Evolutionary conservation across 2,888 invertebrate species (phyloP).

Genomic region (Dryococelus australis): DNA sequence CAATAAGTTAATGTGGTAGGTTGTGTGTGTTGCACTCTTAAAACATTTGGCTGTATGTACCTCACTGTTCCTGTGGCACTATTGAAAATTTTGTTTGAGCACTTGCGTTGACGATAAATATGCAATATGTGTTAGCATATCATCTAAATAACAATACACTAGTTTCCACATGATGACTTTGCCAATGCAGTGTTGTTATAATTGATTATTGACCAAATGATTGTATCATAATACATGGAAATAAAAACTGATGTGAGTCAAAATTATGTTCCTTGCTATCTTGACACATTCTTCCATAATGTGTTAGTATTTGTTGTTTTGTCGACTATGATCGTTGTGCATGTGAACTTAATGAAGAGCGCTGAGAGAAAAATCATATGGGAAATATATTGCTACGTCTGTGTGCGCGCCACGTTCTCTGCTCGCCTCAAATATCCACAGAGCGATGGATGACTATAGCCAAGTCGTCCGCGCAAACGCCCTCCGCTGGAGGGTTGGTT

Average conservation of each 20-base stretch:
- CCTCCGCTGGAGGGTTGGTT: no score
- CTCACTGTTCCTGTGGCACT: slow-evolving; percentile 2
- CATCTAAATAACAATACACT: background rate
- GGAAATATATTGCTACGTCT: no score
- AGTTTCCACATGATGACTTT: background rate
- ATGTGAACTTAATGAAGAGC: no score
- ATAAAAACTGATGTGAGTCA: background rate
- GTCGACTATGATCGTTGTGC: no score
- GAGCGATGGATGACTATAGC: no score
- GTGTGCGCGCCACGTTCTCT: no score
- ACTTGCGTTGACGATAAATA: slow-evolving; percentile 6
- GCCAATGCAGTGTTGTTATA: slow-evolving; percentile 11
- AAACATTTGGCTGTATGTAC: background rate
- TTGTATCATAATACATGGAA: slow-evolving; percentile 1
- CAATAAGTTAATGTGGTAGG: slow-evolving; percentile 1
- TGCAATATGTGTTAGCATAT: background rate
- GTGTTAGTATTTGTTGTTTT: no score
- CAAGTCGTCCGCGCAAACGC: no score
- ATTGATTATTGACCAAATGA: background rate
- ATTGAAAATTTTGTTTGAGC: background rate
- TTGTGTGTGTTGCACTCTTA: slow-evolving; percentile 5
- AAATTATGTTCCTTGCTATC: background rate
- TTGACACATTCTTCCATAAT: no score
- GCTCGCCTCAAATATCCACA: no score
- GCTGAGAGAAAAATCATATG: no score